Conservation (phyloP, 2,888 invertebrate genomes). For the Platycheirus albimanus region DNA sequence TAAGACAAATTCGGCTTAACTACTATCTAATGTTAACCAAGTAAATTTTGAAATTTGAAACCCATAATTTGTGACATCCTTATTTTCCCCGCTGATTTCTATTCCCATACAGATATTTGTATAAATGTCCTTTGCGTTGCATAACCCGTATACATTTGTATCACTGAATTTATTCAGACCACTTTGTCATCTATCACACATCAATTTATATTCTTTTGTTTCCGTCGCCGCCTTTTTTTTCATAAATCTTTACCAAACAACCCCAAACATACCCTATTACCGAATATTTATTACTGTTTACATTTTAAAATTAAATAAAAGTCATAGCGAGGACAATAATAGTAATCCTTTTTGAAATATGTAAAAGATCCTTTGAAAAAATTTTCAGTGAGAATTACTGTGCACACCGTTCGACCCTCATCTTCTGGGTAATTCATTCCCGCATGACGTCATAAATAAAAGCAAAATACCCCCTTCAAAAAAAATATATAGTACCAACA, state of each 20-base stretch:
- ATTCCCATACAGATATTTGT: no score
- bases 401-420: constrained; percentile 49
- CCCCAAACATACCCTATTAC: constrained; percentile 29
- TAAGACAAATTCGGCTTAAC: no score
- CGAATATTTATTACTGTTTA: constrained; percentile 67
- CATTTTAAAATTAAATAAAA: constrained; percentile 67
- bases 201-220: constrained; percentile 31
- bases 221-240: constrained; percentile 5
- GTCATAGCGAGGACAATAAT: constrained; percentile 36
- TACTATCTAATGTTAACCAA: no score
- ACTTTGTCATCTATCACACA: constrained; percentile 55
- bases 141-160: constrained; percentile 19
- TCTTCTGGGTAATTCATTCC: constrained; percentile 39
- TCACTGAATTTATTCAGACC: constrained; percentile 35
- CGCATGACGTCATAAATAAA: constrained; percentile 70
- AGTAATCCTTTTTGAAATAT: constrained; percentile 44
- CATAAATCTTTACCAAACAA: constrained; percentile 18
- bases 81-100: no score
- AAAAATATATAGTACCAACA: constrained; percentile 27
- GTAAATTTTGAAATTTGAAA: no score
- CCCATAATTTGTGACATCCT: no score
- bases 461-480: constrained; percentile 29
- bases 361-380: constrained; percentile 45
- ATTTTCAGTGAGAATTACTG: constrained; percentile 18
- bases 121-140: no score